Evolutionary conservation across 2,888 invertebrate genomes (phyloP).

Genomic region (Argyresthia albistria): DNA sequence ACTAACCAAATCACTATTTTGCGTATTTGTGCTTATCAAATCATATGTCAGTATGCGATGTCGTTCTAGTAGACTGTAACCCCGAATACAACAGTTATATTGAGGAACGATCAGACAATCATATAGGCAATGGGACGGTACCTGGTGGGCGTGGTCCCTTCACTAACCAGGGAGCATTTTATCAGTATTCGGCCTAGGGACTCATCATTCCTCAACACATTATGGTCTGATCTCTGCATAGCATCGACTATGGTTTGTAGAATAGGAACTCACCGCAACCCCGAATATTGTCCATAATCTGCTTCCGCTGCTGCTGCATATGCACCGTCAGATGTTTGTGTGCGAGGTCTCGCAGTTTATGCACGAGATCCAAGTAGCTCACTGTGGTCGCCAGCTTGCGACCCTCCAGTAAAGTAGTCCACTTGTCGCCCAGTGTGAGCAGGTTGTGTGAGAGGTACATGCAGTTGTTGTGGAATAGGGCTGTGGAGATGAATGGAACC

Average conservation of each 20-base stretch:
- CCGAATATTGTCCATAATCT: slow-evolving; percentile 81
- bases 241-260: background rate
- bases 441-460: slow-evolving; percentile 87
- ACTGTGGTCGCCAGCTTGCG: slow-evolving; percentile 68
- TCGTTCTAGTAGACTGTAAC: too few relatives aligned
- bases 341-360: slow-evolving; percentile 77
- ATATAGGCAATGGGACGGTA: too few relatives aligned
- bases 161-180: too few relatives aligned
- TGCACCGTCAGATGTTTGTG: slow-evolving; percentile 80
- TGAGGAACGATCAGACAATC: too few relatives aligned
- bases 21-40: too few relatives aligned
- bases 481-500: slow-evolving; percentile 46
- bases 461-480: slow-evolving; percentile 92
- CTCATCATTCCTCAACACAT: too few relatives aligned
- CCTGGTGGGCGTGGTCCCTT: too few relatives aligned
- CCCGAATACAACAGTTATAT: too few relatives aligned
- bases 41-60: too few relatives aligned
- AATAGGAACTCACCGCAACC: slow-evolving; percentile 73
- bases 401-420: slow-evolving; percentile 74
- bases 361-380: slow-evolving; percentile 78
- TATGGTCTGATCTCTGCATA: too few relatives aligned
- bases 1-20: too few relatives aligned
- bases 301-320: slow-evolving; percentile 81
- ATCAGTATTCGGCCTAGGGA: too few relatives aligned
- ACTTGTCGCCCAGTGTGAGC: slow-evolving; percentile 77